Evolutionary conservation across 2,797 vertebrate genomes (phyloP).

Genomic region (Sebastes aleutianus): DNA sequence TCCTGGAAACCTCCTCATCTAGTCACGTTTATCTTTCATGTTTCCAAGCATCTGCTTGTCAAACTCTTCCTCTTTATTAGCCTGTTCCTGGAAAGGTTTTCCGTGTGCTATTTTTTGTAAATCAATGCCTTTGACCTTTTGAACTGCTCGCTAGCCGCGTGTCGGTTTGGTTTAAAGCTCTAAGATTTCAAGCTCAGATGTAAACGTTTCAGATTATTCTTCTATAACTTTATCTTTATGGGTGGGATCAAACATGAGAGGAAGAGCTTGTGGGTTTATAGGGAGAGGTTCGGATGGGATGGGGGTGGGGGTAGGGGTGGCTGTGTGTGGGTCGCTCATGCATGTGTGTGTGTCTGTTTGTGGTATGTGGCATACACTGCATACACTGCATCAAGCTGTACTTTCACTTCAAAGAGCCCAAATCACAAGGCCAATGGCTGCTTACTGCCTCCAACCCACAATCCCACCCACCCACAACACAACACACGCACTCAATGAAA

Average conservation of each 20-base stretch:
- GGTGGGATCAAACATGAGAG: conserved; percentile 29
- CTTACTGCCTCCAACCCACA: conserved; percentile 20
- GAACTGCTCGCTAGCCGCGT: background rate
- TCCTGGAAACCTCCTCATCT: conserved; percentile 29
- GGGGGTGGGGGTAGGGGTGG: background rate
- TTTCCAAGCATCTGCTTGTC: conserved; percentile 46
- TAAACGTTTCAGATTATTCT: background rate
- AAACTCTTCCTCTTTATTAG: conserved; percentile 30
- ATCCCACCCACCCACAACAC: conserved; percentile 22
- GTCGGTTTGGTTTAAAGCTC: background rate
- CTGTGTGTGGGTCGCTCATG: background rate
- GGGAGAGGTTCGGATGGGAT: background rate
- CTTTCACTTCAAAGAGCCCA: conserved; percentile 50
- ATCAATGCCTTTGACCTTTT: conserved; percentile 20
- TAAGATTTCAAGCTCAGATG: background rate
- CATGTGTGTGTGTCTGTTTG: conserved; percentile 40
- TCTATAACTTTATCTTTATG: background rate
- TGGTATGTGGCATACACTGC: conserved; percentile 21
- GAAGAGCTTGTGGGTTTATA: conserved; percentile 9
- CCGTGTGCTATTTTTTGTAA: conserved; percentile 28
- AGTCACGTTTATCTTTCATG: conserved; percentile 27
- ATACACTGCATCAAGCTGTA: conserved; percentile 32
- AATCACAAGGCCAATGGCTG: conserved; percentile 37
- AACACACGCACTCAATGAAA: conserved; percentile 24
- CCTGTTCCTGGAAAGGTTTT: conserved; percentile 43